Evolutionary conservation across 2,113 vertebrate genomes (phyloP).

Genomic region (Apteryx mantelli): DNA sequence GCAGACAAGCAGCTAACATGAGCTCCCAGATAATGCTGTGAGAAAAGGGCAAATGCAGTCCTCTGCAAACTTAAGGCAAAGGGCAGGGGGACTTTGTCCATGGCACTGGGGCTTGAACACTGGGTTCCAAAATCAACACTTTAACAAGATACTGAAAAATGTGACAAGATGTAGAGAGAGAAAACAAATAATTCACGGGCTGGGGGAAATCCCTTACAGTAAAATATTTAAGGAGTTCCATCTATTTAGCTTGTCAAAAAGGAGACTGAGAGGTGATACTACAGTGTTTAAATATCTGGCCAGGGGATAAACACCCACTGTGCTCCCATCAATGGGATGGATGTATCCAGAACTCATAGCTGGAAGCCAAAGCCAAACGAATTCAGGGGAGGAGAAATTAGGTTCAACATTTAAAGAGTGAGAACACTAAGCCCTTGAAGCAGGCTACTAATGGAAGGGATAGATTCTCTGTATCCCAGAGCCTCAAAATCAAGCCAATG

Average conservation of each 20-base stretch:
- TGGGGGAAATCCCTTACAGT: not conserved
- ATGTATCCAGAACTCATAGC: not conserved
- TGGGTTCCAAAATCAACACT: not conserved
- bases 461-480: not conserved
- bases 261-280: not conserved
- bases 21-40: not conserved
- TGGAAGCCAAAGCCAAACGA: slow-evolving; percentile 3
- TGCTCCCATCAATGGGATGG: not conserved
- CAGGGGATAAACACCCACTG: not conserved
- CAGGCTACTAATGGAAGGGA: not conserved
- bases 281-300: not conserved
- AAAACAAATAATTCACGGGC: not conserved
- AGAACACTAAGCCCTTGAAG: not conserved
- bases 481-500: slow-evolving; percentile 1
- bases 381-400: not conserved
- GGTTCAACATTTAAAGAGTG: not conserved
- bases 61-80: slow-evolving; percentile 40
- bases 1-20: not conserved
- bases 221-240: not conserved
- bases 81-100: not conserved
- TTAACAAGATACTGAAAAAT: not conserved
- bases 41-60: not conserved
- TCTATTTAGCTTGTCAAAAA: not conserved
- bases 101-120: not conserved
- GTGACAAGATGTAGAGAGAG: not conserved